Evolutionary conservation across 2,888 invertebrate species (phyloP), one percentile per base, ranked within the genome.

Genomic region (Drosophila mimetica): DNA sequence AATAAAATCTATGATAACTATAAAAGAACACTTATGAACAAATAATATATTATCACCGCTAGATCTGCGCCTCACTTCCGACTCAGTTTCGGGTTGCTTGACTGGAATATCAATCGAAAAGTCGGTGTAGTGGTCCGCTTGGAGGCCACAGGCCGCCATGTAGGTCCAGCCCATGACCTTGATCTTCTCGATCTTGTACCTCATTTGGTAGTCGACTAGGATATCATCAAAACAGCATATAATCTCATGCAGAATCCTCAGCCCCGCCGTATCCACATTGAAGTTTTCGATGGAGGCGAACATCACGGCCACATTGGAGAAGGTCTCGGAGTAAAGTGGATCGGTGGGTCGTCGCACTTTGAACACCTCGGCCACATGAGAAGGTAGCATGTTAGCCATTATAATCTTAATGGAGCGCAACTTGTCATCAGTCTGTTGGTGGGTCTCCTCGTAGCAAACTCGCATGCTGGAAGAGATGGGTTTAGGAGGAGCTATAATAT

Each of bases 161-260:
- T 98, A 99, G 0, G 98, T 98, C 94, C 97, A 97, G 64, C 97
- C 97, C 30, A 97, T 97, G 47, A 98, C 96, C 93, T 99, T 99
- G 28, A 99, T 99, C 92, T 99, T 99, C 91, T 99, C 99, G 4
- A 99, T 95, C 85, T 95, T 94, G 52, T 93, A 92, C 51, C 94
- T 92, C 0, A 92, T 81, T 1, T 71, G 81, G 34, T 93, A 93
- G 0, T 92, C 91, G 30, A 95, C 93, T n/a, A 97, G 92, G 30
- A 97, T 91, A 59, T 97, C 95, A 91, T 98, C 98, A 91, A 98
- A 98, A 89, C 96, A 96, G 34, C 96, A 96, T 75, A 98, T 97
- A 39, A 98, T 96, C 91, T 97, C 95, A 90, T 98, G 98, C 58
- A 99, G 93, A 39, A 96, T 93, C 52, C 95, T 92, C 13, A 97